Evolutionary conservation across 2,797 vertebrate species (phyloP).

Genomic region (Lepilemur septentrionalis): DNA sequence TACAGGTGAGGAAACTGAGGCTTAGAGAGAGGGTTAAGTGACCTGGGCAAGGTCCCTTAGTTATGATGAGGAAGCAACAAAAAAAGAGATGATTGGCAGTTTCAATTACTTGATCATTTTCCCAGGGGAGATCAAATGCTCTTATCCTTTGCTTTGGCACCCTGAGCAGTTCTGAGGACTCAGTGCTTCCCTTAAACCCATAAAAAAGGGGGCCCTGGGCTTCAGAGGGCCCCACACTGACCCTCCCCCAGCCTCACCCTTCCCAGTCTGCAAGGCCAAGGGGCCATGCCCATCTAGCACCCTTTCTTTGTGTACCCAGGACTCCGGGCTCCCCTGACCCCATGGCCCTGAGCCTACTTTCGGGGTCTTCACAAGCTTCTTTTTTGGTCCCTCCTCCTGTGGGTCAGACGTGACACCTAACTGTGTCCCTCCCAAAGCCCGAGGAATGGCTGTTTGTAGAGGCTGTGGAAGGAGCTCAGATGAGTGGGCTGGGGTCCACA

Average conservation of each 20-base stretch:
- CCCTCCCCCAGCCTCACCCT: background rate
- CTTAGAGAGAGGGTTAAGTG: background rate
- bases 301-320: background rate
- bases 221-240: background rate
- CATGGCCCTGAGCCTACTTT: background rate
- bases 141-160: background rate
- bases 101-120: background rate
- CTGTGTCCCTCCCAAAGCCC: too few relatives aligned
- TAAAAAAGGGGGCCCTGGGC: background rate
- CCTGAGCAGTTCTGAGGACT: background rate
- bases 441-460: background rate
- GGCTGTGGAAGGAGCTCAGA: background rate
- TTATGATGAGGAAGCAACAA: background rate
- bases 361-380: background rate
- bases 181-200: background rate
- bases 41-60: background rate
- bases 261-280: background rate
- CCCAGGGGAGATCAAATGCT: background rate
- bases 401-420: background rate
- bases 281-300: background rate
- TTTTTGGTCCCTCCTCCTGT: background rate
- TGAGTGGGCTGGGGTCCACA: background rate
- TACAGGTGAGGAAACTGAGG: background rate
- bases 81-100: background rate
- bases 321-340: background rate